phyloP scores from a whole-genome alignment of 2,797 vertebrate species.

The Heterohyrax brucei region DNA sequence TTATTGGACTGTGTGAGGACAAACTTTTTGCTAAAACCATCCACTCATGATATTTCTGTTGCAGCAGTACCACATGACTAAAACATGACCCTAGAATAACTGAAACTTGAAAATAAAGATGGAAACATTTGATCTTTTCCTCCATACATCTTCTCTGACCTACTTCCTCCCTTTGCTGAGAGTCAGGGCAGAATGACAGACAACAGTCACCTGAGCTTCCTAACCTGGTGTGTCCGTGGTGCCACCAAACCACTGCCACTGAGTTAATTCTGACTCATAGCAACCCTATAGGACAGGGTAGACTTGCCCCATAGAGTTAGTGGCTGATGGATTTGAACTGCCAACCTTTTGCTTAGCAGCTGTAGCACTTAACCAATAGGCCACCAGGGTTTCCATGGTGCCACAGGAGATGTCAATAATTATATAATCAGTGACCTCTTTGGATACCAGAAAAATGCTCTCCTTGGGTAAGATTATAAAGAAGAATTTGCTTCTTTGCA shows the following conservation, averaged over 20 bases:
- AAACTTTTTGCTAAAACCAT: too few species aligned
- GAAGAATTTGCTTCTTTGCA: not conserved
- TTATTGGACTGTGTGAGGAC: too few species aligned
- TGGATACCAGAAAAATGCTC: not conserved
- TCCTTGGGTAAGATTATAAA: not conserved
- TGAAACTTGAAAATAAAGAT: constrained; percentile 29
- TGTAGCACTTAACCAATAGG: too few species aligned
- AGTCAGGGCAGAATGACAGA: not conserved
- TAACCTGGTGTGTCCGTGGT: not conserved
- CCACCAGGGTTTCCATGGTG: too few species aligned
- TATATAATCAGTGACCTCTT: not conserved
- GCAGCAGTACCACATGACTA: too few species aligned
- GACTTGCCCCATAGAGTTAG: too few species aligned
- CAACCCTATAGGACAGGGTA: too few species aligned
- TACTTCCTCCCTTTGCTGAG: not conserved
- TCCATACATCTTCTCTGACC: not conserved
- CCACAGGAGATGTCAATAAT: not conserved
- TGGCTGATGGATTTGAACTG: too few species aligned
- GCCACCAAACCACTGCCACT: too few species aligned
- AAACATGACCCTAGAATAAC: constrained; percentile 4
- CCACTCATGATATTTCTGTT: too few species aligned
- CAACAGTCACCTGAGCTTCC: not conserved
- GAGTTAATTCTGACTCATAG: too few species aligned
- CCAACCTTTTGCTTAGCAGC: too few species aligned
- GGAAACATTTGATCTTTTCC: not conserved